Conservation (phyloP, 2,113 vertebrate species). For the Halcyon malimbica region DNA sequence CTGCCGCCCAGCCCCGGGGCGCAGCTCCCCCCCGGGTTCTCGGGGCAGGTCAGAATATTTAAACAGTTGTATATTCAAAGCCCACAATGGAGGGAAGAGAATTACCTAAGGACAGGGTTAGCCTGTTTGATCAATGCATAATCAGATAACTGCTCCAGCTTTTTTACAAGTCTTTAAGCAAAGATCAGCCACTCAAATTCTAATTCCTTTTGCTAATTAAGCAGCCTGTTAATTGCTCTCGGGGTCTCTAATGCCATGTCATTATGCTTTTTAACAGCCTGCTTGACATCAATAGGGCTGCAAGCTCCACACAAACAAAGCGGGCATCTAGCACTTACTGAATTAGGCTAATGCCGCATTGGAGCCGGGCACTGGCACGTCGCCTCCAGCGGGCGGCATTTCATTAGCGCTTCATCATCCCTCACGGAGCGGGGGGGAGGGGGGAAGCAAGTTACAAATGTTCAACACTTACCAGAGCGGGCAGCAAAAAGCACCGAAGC, state of each 20-base stretch:
- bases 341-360: constrained; percentile 66
- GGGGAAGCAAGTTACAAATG: background rate
- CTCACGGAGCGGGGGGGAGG: background rate
- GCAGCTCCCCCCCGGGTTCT: constrained; percentile 58
- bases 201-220: constrained; percentile 93
- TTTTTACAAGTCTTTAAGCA: constrained; percentile 79
- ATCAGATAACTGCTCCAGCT: constrained; percentile 81
- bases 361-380: constrained; percentile 61
- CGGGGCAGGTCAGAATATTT: constrained; percentile 78
- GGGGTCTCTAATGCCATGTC: constrained; percentile 86
- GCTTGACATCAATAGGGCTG: constrained; percentile 84
- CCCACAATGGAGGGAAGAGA: constrained; percentile 63
- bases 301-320: constrained; percentile 81
- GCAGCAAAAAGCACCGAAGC: background rate
- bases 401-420: constrained; percentile 62
- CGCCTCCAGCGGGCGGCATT: constrained; percentile 64
- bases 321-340: constrained; percentile 78
- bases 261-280: constrained; percentile 85
- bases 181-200: constrained; percentile 87
- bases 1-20: constrained; percentile 37
- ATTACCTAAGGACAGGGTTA: constrained; percentile 77
- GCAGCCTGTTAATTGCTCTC: constrained; percentile 94
- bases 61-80: constrained; percentile 80
- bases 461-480: background rate
- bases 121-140: constrained; percentile 81